Evolutionary conservation across 2,113 vertebrate species (phyloP).

Genomic region (Gopherus evgoodei): DNA sequence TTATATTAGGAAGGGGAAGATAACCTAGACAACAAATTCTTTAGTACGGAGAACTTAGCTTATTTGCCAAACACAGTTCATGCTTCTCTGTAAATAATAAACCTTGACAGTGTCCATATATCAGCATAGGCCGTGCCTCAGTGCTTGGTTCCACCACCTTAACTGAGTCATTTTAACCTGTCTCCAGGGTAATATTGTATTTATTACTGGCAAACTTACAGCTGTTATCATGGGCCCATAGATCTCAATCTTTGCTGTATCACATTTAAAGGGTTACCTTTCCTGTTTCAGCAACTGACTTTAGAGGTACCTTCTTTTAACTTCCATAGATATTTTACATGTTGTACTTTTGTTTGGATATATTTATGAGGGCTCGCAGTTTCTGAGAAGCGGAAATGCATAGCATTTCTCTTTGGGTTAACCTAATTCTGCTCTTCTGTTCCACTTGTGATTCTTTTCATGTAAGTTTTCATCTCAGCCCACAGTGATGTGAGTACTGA

Average conservation of each 20-base stretch:
- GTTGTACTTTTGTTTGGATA: background rate
- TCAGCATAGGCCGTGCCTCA: background rate
- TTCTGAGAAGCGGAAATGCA: background rate
- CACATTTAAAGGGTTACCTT: background rate
- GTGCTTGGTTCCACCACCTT: background rate
- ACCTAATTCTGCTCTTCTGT: background rate
- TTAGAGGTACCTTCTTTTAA: background rate
- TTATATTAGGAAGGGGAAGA: background rate
- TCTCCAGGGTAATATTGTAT: background rate
- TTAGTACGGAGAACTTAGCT: background rate
- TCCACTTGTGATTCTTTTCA: background rate
- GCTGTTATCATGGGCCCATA: fast-evolving
- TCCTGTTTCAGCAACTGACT: conserved; percentile 20
- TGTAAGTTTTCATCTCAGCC: background rate
- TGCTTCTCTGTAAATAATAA: background rate
- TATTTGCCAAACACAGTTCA: background rate
- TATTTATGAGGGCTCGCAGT: background rate
- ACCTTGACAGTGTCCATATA: background rate
- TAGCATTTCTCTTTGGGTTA: background rate
- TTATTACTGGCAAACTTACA: background rate
- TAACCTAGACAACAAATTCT: background rate
- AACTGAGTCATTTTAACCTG: background rate
- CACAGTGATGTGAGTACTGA: background rate
- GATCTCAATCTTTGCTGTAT: background rate
- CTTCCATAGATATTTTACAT: background rate